phyloP scores from a whole-genome alignment of 2,797 vertebrate species.

The Coluber constrictor region DNA sequence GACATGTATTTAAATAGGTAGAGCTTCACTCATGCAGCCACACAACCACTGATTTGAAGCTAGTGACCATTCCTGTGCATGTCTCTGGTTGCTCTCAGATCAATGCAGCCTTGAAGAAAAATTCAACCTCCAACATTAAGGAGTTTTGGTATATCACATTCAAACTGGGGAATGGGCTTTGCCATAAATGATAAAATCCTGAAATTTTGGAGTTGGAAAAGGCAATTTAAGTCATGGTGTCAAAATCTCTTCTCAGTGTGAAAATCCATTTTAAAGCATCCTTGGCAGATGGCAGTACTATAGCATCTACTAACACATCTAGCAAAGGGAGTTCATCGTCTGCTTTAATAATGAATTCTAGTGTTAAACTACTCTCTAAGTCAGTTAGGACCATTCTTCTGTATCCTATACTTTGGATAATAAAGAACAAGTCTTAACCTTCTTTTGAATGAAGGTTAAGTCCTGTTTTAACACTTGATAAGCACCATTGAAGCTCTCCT shows the following conservation, averaged over 20 bases:
- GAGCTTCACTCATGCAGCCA: background rate
- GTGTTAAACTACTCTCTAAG: background rate
- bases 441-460: background rate
- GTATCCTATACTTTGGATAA: background rate
- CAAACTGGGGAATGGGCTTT: background rate
- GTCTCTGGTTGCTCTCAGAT: background rate
- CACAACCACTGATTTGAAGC: background rate
- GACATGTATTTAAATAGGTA: background rate
- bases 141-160: background rate
- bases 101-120: background rate
- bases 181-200: background rate
- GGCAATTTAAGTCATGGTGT: background rate
- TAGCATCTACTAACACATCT: background rate
- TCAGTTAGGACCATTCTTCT: background rate
- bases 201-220: background rate
- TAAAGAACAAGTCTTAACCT: background rate
- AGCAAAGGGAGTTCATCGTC: background rate
- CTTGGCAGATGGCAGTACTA: background rate
- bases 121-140: background rate
- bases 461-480: background rate
- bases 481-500: background rate
- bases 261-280: background rate
- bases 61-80: background rate
- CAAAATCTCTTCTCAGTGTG: background rate
- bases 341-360: background rate